These are phyloP conservation scores for Leptinotarsa haldemani DNA, from an alignment of 2,888 invertebrate genomes.

Conservation along the genomic window DNA sequence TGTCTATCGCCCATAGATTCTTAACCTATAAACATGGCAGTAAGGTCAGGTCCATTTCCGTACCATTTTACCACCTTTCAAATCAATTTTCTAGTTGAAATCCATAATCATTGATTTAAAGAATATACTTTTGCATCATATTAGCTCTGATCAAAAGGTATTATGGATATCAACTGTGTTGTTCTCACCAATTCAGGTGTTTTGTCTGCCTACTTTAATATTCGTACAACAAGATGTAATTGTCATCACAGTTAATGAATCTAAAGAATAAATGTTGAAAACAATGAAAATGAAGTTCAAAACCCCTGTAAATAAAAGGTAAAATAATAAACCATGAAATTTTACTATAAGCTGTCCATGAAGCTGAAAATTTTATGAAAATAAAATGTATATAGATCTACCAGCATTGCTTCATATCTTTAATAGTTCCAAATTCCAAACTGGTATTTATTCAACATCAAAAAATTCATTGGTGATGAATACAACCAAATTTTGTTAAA, in stretches of 20 bases:
- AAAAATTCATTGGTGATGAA: too few relatives aligned
- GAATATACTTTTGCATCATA: too few relatives aligned
- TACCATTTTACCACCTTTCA: constrained; percentile 36
- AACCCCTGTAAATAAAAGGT: constrained; percentile 7
- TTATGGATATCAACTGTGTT: constrained; percentile 9
- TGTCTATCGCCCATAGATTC: constrained; percentile 65
- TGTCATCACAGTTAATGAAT: neutral
- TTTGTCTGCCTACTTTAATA: constrained; percentile 29
- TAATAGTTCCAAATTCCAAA: too few relatives aligned
- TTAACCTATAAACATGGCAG: constrained; percentile 68
- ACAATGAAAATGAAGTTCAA: neutral
- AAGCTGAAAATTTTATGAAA: too few relatives aligned
- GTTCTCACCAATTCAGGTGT: constrained; percentile 18
- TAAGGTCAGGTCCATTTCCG: constrained; percentile 62
- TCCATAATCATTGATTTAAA: neutral
- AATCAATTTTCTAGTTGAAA: constrained; percentile 5
- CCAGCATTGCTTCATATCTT: too few relatives aligned
- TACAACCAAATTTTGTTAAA: too few relatives aligned
- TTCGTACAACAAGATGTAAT: constrained; percentile 28
- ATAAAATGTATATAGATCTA: too few relatives aligned
- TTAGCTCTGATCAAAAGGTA: neutral
- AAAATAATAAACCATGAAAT: neutral
- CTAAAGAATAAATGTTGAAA: neutral
- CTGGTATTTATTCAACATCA: too few relatives aligned
- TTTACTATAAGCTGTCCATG: too few relatives aligned